Evolutionary conservation across 2,888 invertebrate genomes (phyloP).

Genomic region (Lasioglossum pauxillum): DNA sequence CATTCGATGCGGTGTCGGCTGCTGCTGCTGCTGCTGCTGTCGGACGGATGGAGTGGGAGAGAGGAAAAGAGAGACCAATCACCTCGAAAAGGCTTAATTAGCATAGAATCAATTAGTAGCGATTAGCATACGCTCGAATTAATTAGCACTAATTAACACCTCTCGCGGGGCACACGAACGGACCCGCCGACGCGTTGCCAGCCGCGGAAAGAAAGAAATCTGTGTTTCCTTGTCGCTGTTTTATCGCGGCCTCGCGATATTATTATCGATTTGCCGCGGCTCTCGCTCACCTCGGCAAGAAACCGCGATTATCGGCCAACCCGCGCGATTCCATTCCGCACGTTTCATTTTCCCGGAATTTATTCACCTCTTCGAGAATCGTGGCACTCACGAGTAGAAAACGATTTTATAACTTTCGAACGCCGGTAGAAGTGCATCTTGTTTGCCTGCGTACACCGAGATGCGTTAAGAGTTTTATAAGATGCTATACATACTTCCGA

Average conservation of each 20-base stretch:
- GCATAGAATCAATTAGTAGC: conserved; percentile 57
- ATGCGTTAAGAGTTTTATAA: not conserved
- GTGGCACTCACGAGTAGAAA: not conserved
- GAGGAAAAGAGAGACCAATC: conserved; percentile 20
- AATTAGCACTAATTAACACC: conserved; percentile 60
- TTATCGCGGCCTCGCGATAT: conserved; percentile 28
- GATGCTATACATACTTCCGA: not conserved
- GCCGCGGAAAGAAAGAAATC: conserved; percentile 26
- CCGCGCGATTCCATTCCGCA: not conserved
- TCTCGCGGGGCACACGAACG: conserved; percentile 11
- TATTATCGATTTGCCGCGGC: conserved; percentile 29
- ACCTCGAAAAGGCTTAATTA: conserved; percentile 53
- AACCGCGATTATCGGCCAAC: not conserved
- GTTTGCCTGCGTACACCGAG: not conserved
- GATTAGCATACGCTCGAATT: conserved; percentile 59
- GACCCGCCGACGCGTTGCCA: not conserved
- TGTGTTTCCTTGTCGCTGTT: conserved; percentile 24
- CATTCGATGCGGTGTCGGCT: not conserved
- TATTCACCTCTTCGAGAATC: not conserved
- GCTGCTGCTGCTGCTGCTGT: not conserved
- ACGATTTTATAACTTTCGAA: not conserved
- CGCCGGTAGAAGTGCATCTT: not conserved
- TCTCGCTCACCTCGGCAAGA: not conserved
- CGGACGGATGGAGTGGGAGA: not conserved
- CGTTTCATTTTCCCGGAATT: not conserved